Base-by-base conservation (phyloP, 1,140 invertebrate species). In the Neotoxoptera formosana region DNA sequence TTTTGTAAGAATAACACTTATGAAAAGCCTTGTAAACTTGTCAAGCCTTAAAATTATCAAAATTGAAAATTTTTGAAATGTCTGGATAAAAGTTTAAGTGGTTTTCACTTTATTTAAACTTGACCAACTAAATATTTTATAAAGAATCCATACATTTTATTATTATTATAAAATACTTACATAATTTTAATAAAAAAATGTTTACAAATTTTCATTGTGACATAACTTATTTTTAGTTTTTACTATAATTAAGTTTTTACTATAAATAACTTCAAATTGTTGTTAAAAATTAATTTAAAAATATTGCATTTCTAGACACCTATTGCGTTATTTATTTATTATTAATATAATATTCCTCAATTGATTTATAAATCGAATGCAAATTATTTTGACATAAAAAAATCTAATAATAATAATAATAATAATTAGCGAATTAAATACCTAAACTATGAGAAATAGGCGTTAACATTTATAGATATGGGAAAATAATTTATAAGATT, bases 341-440 rank as follows among this genome's bases (percentile, higher is more conserved):
- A 45, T 14, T 30, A 45, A 86, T 41, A 36, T 41, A 8, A 45
- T 84, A 11, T 23, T 25, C 21, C 0, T 84, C 23, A 11, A 25
- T 45, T 86, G 45, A 86, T 86, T 86, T 30, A 25, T 45, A 41
- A 25, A 45, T 45, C 8, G 41, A 83, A 34, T 21, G 21, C 30
- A 47, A n/a, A 86, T 86, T 86, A 86, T 84, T 84, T 41, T 84
- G 21, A 45, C 23, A 84, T 84, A 45, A 84, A 41, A 41, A 84
- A 84, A n/a, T 47, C 9, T 47, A 47, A 86, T 86, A 86, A 86
- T 47, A 86, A 86, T 47, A 34, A 88, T 47, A n/a, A 86, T 86
- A 47, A 86, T 47, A n/a, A 47, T 51, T 51, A 53, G 48, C 20
- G 17, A 51, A 88, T 88, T 51, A 76, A n/a, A 76, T 48, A 34